A percentile compares a stretch with the other conserved stretches of the same genome.
Conservation (phyloP, 2,797 vertebrate species). For the Acridotheres tristis region DNA sequence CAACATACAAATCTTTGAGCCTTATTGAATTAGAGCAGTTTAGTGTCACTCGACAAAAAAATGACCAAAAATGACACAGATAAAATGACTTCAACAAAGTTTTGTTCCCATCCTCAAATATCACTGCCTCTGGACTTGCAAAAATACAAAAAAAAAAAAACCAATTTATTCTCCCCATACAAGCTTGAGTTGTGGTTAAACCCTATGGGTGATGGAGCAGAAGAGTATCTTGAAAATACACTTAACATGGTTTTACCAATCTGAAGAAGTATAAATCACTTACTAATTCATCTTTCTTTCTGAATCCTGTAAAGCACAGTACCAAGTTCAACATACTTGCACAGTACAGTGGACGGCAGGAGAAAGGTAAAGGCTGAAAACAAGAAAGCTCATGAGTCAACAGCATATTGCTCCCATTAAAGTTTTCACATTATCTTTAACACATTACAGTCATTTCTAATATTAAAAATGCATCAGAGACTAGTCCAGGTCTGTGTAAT, state of each 20-base stretch:
- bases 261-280: constrained; percentile 63
- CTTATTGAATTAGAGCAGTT: neutral
- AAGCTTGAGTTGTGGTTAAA: neutral
- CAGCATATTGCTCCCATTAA: neutral
- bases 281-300: constrained; percentile 95
- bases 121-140: neutral
- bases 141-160: neutral
- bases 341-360: constrained; percentile 91
- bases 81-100: neutral
- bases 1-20: neutral
- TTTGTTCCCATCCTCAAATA: neutral
- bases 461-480: neutral
- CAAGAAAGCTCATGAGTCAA: neutral
- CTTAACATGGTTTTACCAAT: neutral
- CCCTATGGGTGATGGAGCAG: neutral
- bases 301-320: constrained; percentile 95
- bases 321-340: constrained; percentile 92
- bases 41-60: neutral
- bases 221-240: neutral
- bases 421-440: neutral
- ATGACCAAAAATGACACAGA: neutral
- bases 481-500: neutral
- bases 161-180: neutral
- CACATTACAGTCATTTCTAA: neutral
- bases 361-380: constrained; percentile 89